Evolutionary conservation across 2,797 vertebrate species (phyloP).

Genomic region (Mormyrops attenuatus): DNA sequence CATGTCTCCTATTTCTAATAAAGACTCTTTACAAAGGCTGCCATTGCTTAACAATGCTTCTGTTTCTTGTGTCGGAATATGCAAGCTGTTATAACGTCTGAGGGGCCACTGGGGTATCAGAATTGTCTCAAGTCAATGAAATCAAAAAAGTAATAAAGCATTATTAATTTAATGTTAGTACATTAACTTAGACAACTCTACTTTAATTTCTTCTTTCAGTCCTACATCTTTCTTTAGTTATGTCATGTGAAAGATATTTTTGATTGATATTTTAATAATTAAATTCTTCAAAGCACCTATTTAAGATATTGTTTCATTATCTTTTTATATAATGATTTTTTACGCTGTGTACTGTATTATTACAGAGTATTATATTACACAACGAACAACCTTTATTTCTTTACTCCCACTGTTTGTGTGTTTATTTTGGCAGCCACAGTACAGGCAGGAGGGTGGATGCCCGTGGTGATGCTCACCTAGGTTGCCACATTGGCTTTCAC

Average conservation of each 20-base stretch:
- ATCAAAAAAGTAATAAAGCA: not conserved
- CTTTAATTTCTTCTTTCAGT: not conserved
- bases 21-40: not conserved
- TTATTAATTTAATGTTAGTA: not conserved
- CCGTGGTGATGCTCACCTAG: not conserved
- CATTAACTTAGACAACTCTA: not conserved
- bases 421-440: not conserved
- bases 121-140: not conserved
- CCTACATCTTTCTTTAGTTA: not conserved
- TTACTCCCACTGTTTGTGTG: not conserved
- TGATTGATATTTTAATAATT: not conserved
- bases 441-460: not conserved
- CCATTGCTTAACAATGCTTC: not conserved
- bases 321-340: not conserved
- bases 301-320: not conserved
- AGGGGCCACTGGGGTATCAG: not conserved
- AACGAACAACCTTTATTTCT: not conserved
- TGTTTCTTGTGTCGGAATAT: not conserved
- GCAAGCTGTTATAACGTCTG: not conserved
- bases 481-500: not conserved
- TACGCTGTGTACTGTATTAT: not conserved
- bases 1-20: not conserved
- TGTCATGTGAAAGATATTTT: not conserved
- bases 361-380: not conserved
- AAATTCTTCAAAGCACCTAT: not conserved